Percentiles rank a stretch among this genome's conserved stretches.
phyloP scores from a whole-genome alignment of 2,888 invertebrate species.

The Pristionchus mayeri region DNA sequence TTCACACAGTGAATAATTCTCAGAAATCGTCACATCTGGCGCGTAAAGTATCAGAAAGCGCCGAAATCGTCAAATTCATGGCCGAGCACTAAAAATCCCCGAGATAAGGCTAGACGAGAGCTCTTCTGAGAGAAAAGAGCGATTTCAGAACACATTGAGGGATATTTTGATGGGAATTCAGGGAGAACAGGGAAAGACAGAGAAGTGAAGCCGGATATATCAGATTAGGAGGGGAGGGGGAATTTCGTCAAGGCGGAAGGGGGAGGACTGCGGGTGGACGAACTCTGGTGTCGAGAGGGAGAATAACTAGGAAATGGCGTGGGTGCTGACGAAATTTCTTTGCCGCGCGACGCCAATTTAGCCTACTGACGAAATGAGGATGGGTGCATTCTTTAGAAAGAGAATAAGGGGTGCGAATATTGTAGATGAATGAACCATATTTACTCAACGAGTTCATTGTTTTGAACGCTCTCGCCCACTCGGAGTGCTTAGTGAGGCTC shows the following conservation, averaged over 20 bases:
- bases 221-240: not conserved
- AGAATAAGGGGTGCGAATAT: no score
- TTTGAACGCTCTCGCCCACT: no score
- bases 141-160: no score
- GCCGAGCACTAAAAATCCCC: no score
- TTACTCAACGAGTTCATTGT: no score
- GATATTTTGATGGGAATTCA: no score
- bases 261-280: not conserved
- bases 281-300: no score
- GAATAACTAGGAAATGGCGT: not conserved
- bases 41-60: not conserved
- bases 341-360: not conserved
- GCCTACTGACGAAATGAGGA: not conserved
- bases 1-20: not conserved
- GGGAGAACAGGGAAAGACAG: no score
- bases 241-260: not conserved
- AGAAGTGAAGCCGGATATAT: not conserved
- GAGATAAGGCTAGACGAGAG: no score
- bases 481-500: not conserved
- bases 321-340: not conserved
- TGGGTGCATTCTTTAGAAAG: not conserved
- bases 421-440: no score
- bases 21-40: not conserved
- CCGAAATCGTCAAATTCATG: not conserved
- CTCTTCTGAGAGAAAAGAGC: not conserved